These are phyloP conservation scores for Ischnus inquisitorius DNA, from an alignment of 2,888 invertebrate species.

Conservation along the genomic window DNA sequence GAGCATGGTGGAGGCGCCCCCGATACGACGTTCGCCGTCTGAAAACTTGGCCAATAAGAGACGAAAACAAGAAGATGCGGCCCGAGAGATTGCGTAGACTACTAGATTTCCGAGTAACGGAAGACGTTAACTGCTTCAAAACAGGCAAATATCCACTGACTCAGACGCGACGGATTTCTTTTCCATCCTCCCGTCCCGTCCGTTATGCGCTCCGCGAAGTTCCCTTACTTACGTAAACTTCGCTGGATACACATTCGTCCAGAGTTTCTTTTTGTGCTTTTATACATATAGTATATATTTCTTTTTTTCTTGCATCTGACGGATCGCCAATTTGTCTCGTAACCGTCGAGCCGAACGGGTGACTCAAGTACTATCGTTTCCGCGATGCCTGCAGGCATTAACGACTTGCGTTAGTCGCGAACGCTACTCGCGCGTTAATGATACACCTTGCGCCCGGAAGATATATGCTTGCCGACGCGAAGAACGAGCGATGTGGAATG, in stretches of 20 bases:
- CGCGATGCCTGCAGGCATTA: neutral
- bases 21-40: slow-evolving; percentile 77
- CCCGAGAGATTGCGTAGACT: slow-evolving; percentile 61
- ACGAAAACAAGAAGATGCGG: slow-evolving; percentile 80
- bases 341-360: neutral
- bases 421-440: slow-evolving; percentile 22
- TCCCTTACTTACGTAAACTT: slow-evolving; percentile 21
- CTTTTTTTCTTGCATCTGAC: too few relatives aligned
- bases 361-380: slow-evolving; percentile 10
- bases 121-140: slow-evolving; percentile 78
- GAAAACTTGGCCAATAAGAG: slow-evolving; percentile 81
- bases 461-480: neutral
- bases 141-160: slow-evolving; percentile 75
- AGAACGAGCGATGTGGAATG: neutral
- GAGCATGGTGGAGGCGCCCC: slow-evolving; percentile 73
- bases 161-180: slow-evolving; percentile 44
- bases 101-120: slow-evolving; percentile 45
- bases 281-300: neutral
- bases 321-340: slow-evolving; percentile 11
- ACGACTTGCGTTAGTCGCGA: slow-evolving; percentile 1
- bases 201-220: slow-evolving; percentile 12
- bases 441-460: slow-evolving; percentile 22
- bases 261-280: slow-evolving; percentile 36
- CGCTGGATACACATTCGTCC: neutral
- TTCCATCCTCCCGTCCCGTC: neutral